A percentile compares a stretch with the other conserved stretches of the same genome.
Conservation (phyloP, 2,113 vertebrate species). For the western clawed frog (Xenopus tropicalis) region DNA sequence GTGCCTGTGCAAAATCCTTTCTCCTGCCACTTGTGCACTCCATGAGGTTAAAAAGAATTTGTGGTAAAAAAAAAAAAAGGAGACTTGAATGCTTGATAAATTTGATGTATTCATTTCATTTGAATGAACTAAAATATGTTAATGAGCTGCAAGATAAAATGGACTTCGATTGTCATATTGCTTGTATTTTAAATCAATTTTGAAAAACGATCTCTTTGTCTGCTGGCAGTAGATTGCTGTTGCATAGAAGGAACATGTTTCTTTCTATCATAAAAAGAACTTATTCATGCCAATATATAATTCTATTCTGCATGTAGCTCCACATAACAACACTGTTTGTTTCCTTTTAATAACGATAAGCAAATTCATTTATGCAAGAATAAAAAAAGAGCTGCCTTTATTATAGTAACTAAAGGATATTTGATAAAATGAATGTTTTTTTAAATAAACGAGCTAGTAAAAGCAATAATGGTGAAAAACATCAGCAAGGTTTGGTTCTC, state of each 20-base stretch:
- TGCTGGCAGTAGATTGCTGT: neutral
- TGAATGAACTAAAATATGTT: conserved; percentile 25
- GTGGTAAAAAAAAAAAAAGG: conserved; percentile 14
- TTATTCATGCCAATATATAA: too few relatives aligned
- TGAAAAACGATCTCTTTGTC: conserved; percentile 31
- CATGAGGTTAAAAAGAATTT: conserved; percentile 36
- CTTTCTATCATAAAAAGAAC: too few relatives aligned
- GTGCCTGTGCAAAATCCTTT: conserved; percentile 19
- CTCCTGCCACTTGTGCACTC: neutral
- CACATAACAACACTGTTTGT: conserved; percentile 14
- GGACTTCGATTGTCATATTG: too few relatives aligned
- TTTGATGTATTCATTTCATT: conserved; percentile 12
- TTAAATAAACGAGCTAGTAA: too few relatives aligned
- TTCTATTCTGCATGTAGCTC: neutral
- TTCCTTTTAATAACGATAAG: neutral
- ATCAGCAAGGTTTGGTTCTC: too few relatives aligned
- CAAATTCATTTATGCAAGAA: too few relatives aligned
- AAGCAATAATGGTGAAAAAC: too few relatives aligned
- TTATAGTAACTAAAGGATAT: too few relatives aligned
- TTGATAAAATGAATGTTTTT: too few relatives aligned
- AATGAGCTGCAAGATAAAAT: neutral
- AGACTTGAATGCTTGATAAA: conserved; percentile 16
- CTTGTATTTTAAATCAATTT: conserved; percentile 23
- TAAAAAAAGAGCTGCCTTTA: too few relatives aligned
- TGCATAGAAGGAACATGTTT: too few relatives aligned